Percentiles rank a stretch among this genome's conserved stretches.
These are phyloP conservation scores for Syngnathus rostellatus DNA, from an alignment of 2,797 vertebrate genomes.

Conservation along the genomic window DNA sequence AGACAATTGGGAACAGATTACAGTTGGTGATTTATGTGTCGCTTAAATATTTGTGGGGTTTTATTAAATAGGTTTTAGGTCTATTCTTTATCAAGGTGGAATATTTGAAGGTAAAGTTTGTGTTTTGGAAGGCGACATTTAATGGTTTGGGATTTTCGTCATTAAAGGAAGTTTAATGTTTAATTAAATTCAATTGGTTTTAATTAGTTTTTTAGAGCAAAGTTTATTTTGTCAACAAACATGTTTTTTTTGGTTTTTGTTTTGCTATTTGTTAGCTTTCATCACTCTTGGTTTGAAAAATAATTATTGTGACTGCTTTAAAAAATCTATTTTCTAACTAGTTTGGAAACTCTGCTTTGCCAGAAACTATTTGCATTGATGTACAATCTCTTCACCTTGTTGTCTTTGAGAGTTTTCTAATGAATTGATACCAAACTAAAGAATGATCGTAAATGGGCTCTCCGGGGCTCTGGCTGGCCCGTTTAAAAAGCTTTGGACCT, in stretches of 20 bases:
- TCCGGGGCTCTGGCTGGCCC: slow-evolving; percentile 10
- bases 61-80: too few species aligned
- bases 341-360: background rate
- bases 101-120: too few species aligned
- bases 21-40: background rate
- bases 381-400: background rate
- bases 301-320: too few species aligned
- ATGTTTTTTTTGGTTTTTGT: too few species aligned
- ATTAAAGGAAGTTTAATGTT: too few species aligned
- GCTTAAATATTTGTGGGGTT: too few species aligned
- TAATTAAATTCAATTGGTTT: too few species aligned
- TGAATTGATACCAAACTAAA: slow-evolving; percentile 43
- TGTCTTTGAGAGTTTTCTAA: slow-evolving; percentile 19
- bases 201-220: too few species aligned
- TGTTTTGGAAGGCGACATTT: too few species aligned
- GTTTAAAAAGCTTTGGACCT: slow-evolving; percentile 41
- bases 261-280: background rate
- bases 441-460: background rate
- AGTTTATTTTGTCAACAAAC: too few species aligned
- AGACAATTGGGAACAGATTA: background rate
- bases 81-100: too few species aligned
- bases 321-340: background rate
- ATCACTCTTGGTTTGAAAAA: background rate
- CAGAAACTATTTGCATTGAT: background rate
- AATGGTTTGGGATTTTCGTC: too few species aligned